These are phyloP conservation scores for Cyphomyrmex costatus DNA, from an alignment of 1,140 invertebrate genomes.

Conservation along the genomic window DNA sequence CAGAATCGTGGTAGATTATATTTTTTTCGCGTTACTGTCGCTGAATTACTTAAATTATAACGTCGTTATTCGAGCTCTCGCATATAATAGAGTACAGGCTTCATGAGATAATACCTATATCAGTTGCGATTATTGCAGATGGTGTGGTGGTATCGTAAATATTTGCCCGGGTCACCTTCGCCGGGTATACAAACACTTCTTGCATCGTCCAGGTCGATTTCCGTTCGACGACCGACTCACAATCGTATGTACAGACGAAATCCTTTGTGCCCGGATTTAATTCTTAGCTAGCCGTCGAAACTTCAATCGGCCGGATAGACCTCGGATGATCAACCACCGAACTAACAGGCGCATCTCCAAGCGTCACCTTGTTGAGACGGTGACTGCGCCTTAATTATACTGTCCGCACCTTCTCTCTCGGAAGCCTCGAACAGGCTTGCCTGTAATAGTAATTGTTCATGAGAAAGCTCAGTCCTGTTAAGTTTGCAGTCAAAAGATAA, in stretches of 20 bases:
- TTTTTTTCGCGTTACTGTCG: neutral
- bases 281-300: slow-evolving; percentile 38
- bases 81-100: slow-evolving; percentile 39
- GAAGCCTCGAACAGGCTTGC: slow-evolving; percentile 82
- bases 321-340: slow-evolving; percentile 31
- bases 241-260: slow-evolving; percentile 52
- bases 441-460: slow-evolving; percentile 68
- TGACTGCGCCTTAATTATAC: slow-evolving; percentile 80
- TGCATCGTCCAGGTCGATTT: slow-evolving; percentile 7
- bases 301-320: slow-evolving; percentile 26
- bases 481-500: neutral
- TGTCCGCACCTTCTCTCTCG: slow-evolving; percentile 80
- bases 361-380: slow-evolving; percentile 81
- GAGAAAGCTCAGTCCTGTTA: neutral
- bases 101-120: slow-evolving; percentile 59
- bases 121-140: slow-evolving; percentile 57
- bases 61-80: slow-evolving; percentile 17
- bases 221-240: slow-evolving; percentile 8
- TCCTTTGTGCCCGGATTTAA: slow-evolving; percentile 21
- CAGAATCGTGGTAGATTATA: neutral
- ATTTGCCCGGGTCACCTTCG: slow-evolving; percentile 15
- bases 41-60: no score
- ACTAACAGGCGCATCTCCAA: slow-evolving; percentile 82
- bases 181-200: slow-evolving; percentile 40
- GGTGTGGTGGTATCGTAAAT: slow-evolving; percentile 25